These are phyloP conservation scores for Ptyas mucosa DNA, from an alignment of 2,113 vertebrate genomes.

Conservation along the genomic window DNA sequence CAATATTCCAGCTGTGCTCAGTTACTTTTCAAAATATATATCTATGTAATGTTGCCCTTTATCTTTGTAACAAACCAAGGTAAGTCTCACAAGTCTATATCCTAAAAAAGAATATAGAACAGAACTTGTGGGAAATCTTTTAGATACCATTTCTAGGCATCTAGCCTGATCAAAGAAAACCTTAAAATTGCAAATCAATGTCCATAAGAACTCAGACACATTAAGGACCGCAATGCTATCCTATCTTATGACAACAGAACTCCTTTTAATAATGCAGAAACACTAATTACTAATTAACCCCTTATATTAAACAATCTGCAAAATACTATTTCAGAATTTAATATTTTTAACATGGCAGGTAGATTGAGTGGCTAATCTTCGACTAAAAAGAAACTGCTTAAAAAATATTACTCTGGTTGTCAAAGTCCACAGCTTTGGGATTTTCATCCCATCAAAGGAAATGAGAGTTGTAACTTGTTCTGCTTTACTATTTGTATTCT, in stretches of 20 bases:
- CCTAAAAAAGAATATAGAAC: background rate
- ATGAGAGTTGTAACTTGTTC: background rate
- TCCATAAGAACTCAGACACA: background rate
- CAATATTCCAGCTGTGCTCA: background rate
- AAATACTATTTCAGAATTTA: background rate
- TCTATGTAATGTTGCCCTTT: background rate
- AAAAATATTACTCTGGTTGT: background rate
- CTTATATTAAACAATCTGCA: background rate
- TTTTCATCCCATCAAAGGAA: background rate
- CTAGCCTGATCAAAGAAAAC: background rate
- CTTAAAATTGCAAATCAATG: background rate
- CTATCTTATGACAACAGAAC: background rate
- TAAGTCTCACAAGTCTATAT: background rate
- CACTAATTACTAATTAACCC: background rate
- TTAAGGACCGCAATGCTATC: background rate
- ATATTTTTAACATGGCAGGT: background rate
- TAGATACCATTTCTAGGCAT: background rate
- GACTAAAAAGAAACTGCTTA: background rate
- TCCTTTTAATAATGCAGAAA: background rate
- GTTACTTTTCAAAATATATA: background rate
- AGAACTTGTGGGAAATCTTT: background rate
- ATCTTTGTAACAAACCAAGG: background rate
- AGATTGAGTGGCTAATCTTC: background rate
- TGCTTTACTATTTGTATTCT: background rate
- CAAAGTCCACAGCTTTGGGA: background rate